phyloP scores from a whole-genome alignment of 1,140 invertebrate genomes.

The Eriocheir sinensis region DNA sequence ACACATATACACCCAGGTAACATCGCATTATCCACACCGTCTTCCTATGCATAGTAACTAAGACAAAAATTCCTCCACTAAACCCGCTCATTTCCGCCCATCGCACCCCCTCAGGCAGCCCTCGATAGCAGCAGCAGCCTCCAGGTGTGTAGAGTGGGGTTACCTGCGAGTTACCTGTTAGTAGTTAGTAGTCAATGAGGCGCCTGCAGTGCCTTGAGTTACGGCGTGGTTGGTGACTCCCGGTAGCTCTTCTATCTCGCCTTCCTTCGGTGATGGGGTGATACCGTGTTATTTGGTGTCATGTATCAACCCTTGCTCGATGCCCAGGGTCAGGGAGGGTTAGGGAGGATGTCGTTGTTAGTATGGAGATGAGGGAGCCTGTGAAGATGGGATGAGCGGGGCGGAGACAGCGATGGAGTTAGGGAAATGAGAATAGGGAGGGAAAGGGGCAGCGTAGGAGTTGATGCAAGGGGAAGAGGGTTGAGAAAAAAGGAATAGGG shows the following conservation, averaged over 20 bases:
- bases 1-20: background rate
- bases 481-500: background rate
- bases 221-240: background rate
- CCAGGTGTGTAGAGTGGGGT: background rate
- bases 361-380: no score
- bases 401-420: background rate
- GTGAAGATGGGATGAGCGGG: no score
- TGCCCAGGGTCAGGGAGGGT: background rate
- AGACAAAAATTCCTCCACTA: background rate
- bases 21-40: background rate
- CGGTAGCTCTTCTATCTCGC: background rate
- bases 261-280: background rate
- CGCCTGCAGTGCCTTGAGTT: background rate
- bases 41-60: background rate
- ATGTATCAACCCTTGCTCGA: background rate
- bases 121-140: background rate
- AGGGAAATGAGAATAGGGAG: no score
- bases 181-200: conserved; percentile 24
- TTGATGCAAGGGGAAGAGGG: background rate
- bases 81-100: background rate
- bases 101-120: background rate
- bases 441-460: background rate
- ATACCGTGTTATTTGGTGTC: background rate
- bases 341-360: no score
- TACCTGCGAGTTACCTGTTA: background rate